Evolutionary conservation across 2,797 vertebrate genomes (phyloP).

Genomic region (Erpetoichthys calabaricus): DNA sequence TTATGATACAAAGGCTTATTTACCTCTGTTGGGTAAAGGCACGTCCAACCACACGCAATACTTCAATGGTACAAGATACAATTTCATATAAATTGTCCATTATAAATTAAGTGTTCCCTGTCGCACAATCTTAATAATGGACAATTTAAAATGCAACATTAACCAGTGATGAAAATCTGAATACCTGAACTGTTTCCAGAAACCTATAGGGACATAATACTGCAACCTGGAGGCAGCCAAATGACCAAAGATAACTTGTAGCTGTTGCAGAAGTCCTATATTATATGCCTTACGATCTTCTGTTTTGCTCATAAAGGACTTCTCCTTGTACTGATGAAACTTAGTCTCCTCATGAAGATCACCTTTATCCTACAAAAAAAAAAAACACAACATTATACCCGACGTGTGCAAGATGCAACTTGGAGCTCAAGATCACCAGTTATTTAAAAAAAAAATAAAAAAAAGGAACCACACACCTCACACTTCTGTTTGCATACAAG

Average conservation of each 20-base stretch:
- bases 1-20: no score
- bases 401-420: no score
- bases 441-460: slow-evolving; percentile 16
- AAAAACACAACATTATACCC: no score
- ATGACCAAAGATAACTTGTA: slow-evolving; percentile 97
- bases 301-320: slow-evolving; percentile 83
- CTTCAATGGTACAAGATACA: no score
- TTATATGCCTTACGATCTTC: slow-evolving; percentile 98
- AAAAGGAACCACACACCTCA: no score
- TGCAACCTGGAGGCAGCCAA: slow-evolving; percentile 91
- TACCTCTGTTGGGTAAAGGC: no score
- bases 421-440: slow-evolving; percentile 11
- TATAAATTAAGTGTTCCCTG: no score
- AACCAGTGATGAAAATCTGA: neutral
- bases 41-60: no score
- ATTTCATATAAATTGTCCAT: no score
- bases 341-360: slow-evolving; percentile 95
- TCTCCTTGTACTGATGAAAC: slow-evolving; percentile 94
- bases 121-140: no score
- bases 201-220: slow-evolving; percentile 94
- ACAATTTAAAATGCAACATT: no score
- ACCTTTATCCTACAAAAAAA: slow-evolving; percentile 74
- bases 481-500: no score
- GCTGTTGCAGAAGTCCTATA: slow-evolving; percentile 89
- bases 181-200: slow-evolving; percentile 98